These are phyloP conservation scores for Loxodonta africana DNA, from an alignment of 2,113 vertebrate genomes.

Conservation along the genomic window DNA sequence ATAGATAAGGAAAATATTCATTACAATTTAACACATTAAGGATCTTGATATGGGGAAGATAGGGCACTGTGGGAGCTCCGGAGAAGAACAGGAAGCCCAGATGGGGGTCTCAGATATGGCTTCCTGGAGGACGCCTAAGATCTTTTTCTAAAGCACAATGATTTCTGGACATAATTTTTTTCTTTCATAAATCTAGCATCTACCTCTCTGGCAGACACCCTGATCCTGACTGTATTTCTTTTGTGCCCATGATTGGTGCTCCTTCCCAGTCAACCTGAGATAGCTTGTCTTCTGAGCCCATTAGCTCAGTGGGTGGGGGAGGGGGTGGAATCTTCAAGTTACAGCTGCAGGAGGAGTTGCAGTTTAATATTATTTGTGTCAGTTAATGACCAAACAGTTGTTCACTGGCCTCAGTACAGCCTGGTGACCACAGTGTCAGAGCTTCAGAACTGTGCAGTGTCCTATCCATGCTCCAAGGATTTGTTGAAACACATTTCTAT, in stretches of 20 bases:
- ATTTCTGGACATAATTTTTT: neutral
- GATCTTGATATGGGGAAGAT: neutral
- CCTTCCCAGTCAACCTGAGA: neutral
- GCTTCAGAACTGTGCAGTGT: neutral
- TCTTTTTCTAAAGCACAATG: neutral
- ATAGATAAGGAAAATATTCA: neutral
- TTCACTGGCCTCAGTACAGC: neutral
- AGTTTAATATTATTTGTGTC: neutral
- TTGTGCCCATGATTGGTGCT: neutral
- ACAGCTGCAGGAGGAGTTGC: neutral
- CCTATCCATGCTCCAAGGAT: neutral
- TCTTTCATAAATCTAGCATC: neutral
- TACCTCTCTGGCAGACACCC: neutral
- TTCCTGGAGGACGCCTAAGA: neutral
- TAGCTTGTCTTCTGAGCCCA: neutral
- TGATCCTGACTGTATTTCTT: neutral
- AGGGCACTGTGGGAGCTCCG: neutral
- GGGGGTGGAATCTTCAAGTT: neutral
- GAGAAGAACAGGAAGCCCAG: neutral
- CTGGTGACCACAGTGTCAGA: neutral
- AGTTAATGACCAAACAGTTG: neutral
- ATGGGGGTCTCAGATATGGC: neutral
- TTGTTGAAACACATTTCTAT: slow-evolving; percentile 41
- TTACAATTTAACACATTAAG: neutral
- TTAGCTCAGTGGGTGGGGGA: neutral